These are phyloP conservation scores for Hydrotaea diabolus DNA, from an alignment of 2,888 invertebrate genomes.

Conservation along the genomic window DNA sequence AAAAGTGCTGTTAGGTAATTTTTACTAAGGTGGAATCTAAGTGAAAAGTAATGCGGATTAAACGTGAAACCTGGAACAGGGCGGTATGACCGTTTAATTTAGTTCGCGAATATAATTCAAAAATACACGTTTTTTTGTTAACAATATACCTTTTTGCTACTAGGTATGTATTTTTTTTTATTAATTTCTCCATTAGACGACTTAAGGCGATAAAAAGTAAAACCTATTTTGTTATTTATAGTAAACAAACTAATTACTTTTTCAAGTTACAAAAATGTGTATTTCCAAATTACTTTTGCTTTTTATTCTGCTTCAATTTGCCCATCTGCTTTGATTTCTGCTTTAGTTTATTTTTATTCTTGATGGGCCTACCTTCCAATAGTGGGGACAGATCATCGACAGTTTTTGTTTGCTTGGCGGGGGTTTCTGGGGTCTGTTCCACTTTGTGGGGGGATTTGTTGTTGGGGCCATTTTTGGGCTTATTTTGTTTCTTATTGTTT, in stretches of 20 bases:
- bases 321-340: slow-evolving; percentile 75
- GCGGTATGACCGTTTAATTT: too few relatives aligned
- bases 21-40: too few relatives aligned
- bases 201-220: slow-evolving; percentile 16
- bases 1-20: too few relatives aligned
- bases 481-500: not conserved
- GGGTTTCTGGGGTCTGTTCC: not conserved
- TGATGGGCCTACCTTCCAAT: slow-evolving; percentile 76
- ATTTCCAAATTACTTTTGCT: slow-evolving; percentile 66
- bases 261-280: not conserved
- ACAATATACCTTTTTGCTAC: slow-evolving; percentile 5
- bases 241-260: slow-evolving; percentile 1
- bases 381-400: slow-evolving; percentile 67
- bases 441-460: not conserved
- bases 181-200: not conserved
- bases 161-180: slow-evolving; percentile 22
- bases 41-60: too few relatives aligned
- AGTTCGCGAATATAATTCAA: too few relatives aligned
- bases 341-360: slow-evolving; percentile 73
- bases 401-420: slow-evolving; percentile 42
- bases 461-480: not conserved
- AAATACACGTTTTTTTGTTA: slow-evolving; percentile 9
- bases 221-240: slow-evolving; percentile 31
- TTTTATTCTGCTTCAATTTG: slow-evolving; percentile 74
- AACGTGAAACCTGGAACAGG: too few relatives aligned